These are phyloP conservation scores for Mormoops blainvillei DNA, from an alignment of 2,113 vertebrate species.

Conservation along the genomic window DNA sequence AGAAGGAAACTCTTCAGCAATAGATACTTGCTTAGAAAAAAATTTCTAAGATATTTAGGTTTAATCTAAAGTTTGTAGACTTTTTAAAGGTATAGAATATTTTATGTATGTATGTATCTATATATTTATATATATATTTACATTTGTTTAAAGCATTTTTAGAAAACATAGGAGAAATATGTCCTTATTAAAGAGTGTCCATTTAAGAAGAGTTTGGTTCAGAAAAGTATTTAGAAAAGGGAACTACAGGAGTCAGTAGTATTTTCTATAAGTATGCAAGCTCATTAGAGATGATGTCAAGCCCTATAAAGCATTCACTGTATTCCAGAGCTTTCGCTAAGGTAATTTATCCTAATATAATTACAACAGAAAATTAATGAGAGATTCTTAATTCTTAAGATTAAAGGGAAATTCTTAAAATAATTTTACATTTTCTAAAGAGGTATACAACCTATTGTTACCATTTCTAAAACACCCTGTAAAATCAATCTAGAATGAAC, in stretches of 20 bases:
- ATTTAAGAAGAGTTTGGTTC: background rate
- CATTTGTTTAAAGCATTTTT: background rate
- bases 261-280: background rate
- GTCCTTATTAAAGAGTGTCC: background rate
- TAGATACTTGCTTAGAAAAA: background rate
- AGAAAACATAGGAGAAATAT: background rate
- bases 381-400: background rate
- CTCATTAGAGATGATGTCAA: background rate
- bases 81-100: background rate
- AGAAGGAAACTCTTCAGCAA: background rate
- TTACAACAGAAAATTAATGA: conserved; percentile 38
- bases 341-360: background rate
- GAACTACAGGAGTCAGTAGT: background rate
- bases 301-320: background rate
- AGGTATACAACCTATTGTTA: background rate
- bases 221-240: background rate
- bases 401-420: background rate
- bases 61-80: background rate
- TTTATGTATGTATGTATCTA: background rate
- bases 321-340: background rate
- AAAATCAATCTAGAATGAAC: background rate
- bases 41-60: background rate
- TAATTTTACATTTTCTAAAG: conserved; percentile 9
- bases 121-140: background rate
- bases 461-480: background rate